Percentiles rank a stretch among this genome's conserved stretches.
These are phyloP conservation scores for Urocolius indicus DNA, from an alignment of 2,113 vertebrate species.

Conservation along the genomic window DNA sequence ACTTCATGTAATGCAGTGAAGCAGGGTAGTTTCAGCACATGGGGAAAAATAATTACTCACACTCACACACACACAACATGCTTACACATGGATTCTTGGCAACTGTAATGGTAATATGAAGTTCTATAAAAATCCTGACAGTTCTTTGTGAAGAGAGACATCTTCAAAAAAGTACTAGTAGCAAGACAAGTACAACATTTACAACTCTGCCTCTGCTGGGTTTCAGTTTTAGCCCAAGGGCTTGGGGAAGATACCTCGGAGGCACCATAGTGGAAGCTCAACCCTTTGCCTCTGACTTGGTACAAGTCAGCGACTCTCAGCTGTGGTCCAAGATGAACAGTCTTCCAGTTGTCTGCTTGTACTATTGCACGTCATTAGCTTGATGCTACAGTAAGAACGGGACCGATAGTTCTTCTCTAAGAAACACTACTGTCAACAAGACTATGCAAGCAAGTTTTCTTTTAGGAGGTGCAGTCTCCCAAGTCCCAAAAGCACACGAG, in stretches of 20 bases:
- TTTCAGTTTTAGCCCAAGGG: neutral
- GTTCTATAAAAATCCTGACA: neutral
- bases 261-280: neutral
- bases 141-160: neutral
- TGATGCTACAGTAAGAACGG: conserved; percentile 28
- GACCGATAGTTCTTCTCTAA: neutral
- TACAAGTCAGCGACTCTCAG: neutral
- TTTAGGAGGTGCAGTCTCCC: neutral
- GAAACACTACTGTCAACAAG: neutral
- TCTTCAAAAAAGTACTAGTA: neutral
- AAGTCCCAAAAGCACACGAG: neutral
- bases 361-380: conserved; percentile 26
- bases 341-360: conserved; percentile 50
- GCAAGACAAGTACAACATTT: neutral
- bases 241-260: neutral
- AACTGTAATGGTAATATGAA: neutral
- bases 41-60: neutral
- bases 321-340: neutral
- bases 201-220: neutral
- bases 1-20: neutral
- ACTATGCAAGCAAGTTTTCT: neutral
- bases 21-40: neutral
- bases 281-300: neutral
- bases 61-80: neutral
- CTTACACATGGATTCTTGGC: neutral